Evolutionary conservation across 1,140 invertebrate genomes (phyloP).

Genomic region (Potamilus streckersoni): DNA sequence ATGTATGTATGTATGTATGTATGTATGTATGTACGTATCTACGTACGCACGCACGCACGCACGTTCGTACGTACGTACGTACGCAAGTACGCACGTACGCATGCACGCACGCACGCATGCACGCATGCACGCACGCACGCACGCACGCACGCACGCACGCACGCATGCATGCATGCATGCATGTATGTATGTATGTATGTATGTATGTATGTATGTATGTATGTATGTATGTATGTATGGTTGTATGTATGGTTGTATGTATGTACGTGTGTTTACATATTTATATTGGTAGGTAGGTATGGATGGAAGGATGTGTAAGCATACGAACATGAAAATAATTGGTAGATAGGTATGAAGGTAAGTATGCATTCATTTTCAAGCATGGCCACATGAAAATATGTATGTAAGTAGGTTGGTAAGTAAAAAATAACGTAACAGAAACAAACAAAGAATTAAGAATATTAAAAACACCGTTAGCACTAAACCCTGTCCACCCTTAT

Average conservation of each 20-base stretch:
- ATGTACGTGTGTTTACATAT: too few relatives aligned
- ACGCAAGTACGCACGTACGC: slow-evolving; percentile 25
- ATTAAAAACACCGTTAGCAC: too few relatives aligned
- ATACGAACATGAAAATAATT: background rate
- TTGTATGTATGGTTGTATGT: too few relatives aligned
- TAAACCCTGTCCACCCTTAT: too few relatives aligned
- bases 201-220: slow-evolving; percentile 28
- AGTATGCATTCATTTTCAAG: too few relatives aligned
- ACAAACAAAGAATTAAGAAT: too few relatives aligned
- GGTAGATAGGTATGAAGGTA: slow-evolving; percentile 17
- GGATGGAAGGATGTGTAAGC: slow-evolving; percentile 29
- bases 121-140: too few relatives aligned
- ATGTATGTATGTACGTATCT: slow-evolving; percentile 36
- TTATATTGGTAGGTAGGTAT: slow-evolving; percentile 8
- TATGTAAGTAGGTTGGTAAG: too few relatives aligned
- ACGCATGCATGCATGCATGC: background rate
- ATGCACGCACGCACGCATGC: background rate
- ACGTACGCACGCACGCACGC: too few relatives aligned
- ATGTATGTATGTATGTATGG: slow-evolving; percentile 14
- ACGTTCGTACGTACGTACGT: slow-evolving; percentile 13
- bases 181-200: slow-evolving; percentile 23
- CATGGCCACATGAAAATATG: too few relatives aligned
- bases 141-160: too few relatives aligned
- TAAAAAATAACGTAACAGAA: too few relatives aligned
- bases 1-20: slow-evolving; percentile 43